These are phyloP conservation scores for Murina feae DNA, from an alignment of 2,113 vertebrate species.

Conservation along the genomic window DNA sequence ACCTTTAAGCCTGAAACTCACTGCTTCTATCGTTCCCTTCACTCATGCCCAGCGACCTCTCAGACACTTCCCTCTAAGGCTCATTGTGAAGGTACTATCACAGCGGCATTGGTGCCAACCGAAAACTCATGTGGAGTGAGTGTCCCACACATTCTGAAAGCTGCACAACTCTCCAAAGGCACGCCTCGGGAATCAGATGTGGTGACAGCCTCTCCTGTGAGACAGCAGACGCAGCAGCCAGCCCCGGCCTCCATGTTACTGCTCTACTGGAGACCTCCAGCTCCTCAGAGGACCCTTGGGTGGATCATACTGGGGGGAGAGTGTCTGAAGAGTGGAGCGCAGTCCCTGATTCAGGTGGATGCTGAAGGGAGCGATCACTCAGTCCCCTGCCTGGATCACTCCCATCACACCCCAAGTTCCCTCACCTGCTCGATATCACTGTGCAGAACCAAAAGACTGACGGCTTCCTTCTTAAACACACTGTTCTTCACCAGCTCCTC, in stretches of 20 bases:
- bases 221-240: background rate
- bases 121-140: background rate
- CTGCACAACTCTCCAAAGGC: background rate
- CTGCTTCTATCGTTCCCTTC: background rate
- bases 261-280: background rate
- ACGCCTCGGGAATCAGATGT: background rate
- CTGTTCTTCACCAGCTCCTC: background rate
- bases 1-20: background rate
- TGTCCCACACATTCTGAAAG: background rate
- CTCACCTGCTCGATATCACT: accelerated
- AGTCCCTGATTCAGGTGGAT: background rate
- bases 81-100: background rate
- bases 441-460: background rate
- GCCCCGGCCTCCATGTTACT: accelerated
- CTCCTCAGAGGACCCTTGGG: background rate
- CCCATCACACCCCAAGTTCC: background rate
- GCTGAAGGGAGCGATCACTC: background rate
- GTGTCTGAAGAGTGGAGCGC: accelerated
- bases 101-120: accelerated
- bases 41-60: background rate
- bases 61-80: background rate
- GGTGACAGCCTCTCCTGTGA: accelerated
- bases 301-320: too few relatives aligned
- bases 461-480: background rate
- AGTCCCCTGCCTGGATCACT: background rate